Evolutionary conservation across 2,113 vertebrate species (phyloP), one percentile per base, ranked within the genome.

Genomic region (Rhinopithecus roxellana): DNA sequence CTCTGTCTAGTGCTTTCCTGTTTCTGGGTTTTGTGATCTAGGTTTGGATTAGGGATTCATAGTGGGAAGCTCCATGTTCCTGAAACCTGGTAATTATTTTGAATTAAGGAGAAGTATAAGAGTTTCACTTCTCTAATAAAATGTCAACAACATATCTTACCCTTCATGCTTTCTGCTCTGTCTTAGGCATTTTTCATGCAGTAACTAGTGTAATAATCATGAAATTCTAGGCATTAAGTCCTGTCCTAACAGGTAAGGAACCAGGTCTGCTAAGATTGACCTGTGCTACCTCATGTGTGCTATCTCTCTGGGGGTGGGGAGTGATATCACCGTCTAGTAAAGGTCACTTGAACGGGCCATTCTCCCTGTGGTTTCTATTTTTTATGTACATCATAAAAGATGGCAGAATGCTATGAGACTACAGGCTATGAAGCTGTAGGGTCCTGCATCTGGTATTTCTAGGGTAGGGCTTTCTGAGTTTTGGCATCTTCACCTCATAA

Each of bases 151-250:
- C 40, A 9, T 57, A 69, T 12, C 20, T 67, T 74, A 74, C 20
- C 0, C 5, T 61, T 84, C 38, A 48, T 88, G 75, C 22, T 67
- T 96, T 90, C 72, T 55, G 25, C 35, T 64, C n/a, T 77, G 14
- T 78, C 86, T 35, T 79, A 70, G 94, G 61, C 8, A 89, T 77
- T 97, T 96, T 84, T 85, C n/a, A 10, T n/a, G 50, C 10, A 38
- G 27, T 50, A 72, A 75, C 25, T 83, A 45, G 78, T 75, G 67
- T 35, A 78, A 43, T 75, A 27, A 78, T 80, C 50, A 40, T 69
- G 74, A 20, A 94, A 10, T 95, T 23, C 55, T 81, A 57, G 40
- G 78, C 45, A 32, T 20, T 38, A 50, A 82, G 38, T 74, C 59
- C n/a, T 93, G 0, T 74, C 81, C 23, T 43, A 64, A 30, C 17